Conservation (phyloP, 2,888 invertebrate species). For the Zaprionus bogoriensis region DNA sequence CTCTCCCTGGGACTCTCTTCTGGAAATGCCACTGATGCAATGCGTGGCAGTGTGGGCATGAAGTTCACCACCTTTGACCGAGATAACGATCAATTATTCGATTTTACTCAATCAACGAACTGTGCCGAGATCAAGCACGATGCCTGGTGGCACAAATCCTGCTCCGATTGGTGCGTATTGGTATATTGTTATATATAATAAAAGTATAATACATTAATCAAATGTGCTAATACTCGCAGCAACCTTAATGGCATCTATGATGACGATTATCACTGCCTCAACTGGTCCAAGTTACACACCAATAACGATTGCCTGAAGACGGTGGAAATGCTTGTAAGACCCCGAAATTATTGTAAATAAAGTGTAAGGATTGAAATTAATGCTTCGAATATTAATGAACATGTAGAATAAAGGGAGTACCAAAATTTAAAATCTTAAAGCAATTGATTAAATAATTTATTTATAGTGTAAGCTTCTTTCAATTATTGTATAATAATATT, state of each 20-base stretch:
- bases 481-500: too few relatives aligned
- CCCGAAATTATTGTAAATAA: not conserved
- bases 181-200: too few relatives aligned
- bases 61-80: constrained; percentile 14
- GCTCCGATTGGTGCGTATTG: constrained; percentile 6
- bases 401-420: too few relatives aligned
- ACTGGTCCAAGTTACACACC: not conserved
- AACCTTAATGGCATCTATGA: constrained; percentile 16
- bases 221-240: too few relatives aligned
- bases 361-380: too few relatives aligned
- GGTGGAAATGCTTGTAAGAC: constrained; percentile 4
- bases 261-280: not conserved
- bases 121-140: not conserved
- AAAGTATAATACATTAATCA: too few relatives aligned
- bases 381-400: too few relatives aligned
- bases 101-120: too few relatives aligned
- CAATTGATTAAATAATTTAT: too few relatives aligned
- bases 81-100: constrained; percentile 9
- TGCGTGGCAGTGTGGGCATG: not conserved
- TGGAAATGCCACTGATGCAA: constrained; percentile 1
- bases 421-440: too few relatives aligned
- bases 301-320: constrained; percentile 1
- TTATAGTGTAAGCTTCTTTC: too few relatives aligned
- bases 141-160: constrained; percentile 20
- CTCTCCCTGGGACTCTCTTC: not conserved